Evolutionary conservation across 2,113 vertebrate species (phyloP).

Genomic region (Siniperca knerii): DNA sequence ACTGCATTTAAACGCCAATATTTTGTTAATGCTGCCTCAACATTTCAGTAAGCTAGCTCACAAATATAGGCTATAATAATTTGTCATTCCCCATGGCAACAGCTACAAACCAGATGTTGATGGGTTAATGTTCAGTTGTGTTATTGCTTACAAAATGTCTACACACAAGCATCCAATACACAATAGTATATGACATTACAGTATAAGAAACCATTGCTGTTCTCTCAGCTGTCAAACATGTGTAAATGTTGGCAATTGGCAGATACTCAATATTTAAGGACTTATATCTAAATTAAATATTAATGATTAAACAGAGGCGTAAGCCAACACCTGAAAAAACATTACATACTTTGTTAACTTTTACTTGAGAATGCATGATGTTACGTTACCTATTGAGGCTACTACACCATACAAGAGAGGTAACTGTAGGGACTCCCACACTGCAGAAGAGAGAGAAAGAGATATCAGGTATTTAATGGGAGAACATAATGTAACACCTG

Average conservation of each 20-base stretch:
- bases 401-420: slow-evolving; percentile 92
- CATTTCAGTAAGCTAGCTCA: neutral
- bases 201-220: neutral
- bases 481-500: neutral
- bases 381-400: slow-evolving; percentile 83
- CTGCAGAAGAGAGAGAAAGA: slow-evolving; percentile 73
- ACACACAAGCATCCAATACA: too few relatives aligned
- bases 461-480: neutral
- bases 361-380: neutral
- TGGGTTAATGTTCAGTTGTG: too few relatives aligned
- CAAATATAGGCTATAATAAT: neutral
- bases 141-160: too few relatives aligned
- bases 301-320: neutral
- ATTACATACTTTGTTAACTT: neutral
- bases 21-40: neutral
- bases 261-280: neutral
- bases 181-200: neutral
- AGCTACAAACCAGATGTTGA: neutral
- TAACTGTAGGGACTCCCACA: slow-evolving; percentile 93
- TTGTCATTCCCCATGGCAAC: neutral
- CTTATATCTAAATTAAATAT: neutral
- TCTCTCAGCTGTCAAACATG: neutral
- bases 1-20: neutral
- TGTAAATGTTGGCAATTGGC: neutral
- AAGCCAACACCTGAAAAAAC: neutral